These are phyloP conservation scores for Pterophyllum scalare DNA, from an alignment of 2,113 vertebrate genomes.

Conservation along the genomic window DNA sequence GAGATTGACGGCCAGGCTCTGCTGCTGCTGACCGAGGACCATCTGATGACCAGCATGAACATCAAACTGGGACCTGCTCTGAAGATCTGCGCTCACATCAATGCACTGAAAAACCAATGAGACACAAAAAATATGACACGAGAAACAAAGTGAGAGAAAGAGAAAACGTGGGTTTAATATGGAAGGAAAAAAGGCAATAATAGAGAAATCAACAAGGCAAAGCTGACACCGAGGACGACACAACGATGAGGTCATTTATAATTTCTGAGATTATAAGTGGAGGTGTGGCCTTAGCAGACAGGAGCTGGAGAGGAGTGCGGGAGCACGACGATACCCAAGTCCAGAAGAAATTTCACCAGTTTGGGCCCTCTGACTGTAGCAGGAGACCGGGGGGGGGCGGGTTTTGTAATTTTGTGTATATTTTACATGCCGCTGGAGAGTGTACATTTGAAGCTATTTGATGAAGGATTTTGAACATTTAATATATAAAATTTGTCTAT, in stretches of 20 bases:
- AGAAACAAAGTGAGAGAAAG: background rate
- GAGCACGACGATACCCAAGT: constrained; percentile 24
- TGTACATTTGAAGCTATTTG: constrained; percentile 81
- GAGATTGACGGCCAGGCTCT: constrained; percentile 99
- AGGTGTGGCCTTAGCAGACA: constrained; percentile 58
- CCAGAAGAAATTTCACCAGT: constrained; percentile 36
- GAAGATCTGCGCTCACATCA: constrained; percentile 98
- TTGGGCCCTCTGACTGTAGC: constrained; percentile 50
- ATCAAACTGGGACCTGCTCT: constrained; percentile 97
- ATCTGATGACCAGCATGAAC: constrained; percentile 99
- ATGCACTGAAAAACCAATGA: constrained; percentile 91
- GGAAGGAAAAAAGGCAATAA: constrained; percentile 40
- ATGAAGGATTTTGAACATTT: constrained; percentile 84
- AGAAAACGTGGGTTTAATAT: background rate
- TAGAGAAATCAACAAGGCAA: background rate
- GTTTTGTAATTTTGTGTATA: constrained; percentile 79
- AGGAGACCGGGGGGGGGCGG: constrained; percentile 22
- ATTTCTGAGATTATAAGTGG: constrained; percentile 46
- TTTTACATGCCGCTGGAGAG: constrained; percentile 77
- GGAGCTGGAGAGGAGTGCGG: background rate
- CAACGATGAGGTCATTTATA: constrained; percentile 18
- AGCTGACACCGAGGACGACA: constrained; percentile 58
- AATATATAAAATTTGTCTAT: constrained; percentile 86
- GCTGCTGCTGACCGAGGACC: constrained; percentile 96
- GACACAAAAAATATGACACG: background rate